These are phyloP conservation scores for Poliocrania exsul DNA, from an alignment of 2,797 vertebrate genomes.

Conservation along the genomic window DNA sequence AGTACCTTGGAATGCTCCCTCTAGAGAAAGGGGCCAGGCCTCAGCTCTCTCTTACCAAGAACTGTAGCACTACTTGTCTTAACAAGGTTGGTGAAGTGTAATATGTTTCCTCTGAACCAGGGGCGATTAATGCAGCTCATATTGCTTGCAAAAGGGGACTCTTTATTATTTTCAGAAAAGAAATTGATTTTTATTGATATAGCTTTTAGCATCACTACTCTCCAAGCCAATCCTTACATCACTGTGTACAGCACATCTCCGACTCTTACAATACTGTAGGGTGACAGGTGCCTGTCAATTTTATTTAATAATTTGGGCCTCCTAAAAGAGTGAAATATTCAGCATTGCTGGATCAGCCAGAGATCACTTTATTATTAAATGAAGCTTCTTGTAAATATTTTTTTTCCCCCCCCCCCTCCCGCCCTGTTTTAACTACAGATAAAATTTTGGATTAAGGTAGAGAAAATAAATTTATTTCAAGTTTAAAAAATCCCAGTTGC, in stretches of 20 bases:
- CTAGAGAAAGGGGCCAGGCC: not conserved
- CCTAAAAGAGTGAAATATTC: not conserved
- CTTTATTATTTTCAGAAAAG: not conserved
- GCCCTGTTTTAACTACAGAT: not conserved
- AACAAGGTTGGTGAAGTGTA: not conserved
- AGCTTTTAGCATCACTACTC: not conserved
- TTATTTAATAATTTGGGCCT: not conserved
- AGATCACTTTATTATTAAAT: not conserved
- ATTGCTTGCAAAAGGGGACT: not conserved
- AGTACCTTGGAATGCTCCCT: not conserved
- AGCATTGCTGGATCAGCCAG: not conserved
- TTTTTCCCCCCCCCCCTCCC: too few relatives aligned
- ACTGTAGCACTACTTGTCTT: not conserved
- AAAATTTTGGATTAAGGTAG: not conserved
- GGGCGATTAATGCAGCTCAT: not conserved
- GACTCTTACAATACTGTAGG: not conserved
- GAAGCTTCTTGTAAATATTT: not conserved
- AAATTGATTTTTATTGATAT: not conserved
- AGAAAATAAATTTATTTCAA: not conserved
- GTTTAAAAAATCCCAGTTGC: not conserved
- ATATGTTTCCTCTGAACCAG: not conserved
- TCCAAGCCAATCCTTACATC: not conserved
- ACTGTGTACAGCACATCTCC: not conserved
- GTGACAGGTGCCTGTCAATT: not conserved
- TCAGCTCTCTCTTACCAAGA: not conserved